Evolutionary conservation across 2,888 invertebrate species (phyloP).

Genomic region (Mongoloraphidia duomilia): DNA sequence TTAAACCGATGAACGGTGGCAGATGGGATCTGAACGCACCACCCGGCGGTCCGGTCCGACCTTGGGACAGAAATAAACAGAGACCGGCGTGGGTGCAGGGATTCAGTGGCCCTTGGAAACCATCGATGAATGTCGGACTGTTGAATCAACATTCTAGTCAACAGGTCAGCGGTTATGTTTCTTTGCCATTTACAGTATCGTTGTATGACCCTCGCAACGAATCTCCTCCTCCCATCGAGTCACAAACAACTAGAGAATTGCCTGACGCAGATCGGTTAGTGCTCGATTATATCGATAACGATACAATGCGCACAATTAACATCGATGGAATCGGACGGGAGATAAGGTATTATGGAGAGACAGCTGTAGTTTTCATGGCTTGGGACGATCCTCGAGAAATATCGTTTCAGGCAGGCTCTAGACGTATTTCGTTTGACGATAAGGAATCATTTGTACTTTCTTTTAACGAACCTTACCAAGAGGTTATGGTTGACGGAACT

Average conservation of each 20-base stretch:
- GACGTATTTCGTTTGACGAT: conserved; percentile 62
- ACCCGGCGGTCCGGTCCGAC: too few species aligned
- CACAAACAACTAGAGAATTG: conserved; percentile 22
- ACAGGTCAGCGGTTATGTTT: neutral
- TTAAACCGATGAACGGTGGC: too few species aligned
- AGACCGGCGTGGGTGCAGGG: conserved; percentile 8
- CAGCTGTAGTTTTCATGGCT: conserved; percentile 70
- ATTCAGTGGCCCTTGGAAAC: conserved; percentile 5
- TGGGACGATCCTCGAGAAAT: conserved; percentile 79
- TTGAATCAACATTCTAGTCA: too few species aligned
- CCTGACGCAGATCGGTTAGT: conserved; percentile 29
- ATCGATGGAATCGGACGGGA: conserved; percentile 71
- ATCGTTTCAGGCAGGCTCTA: conserved; percentile 65
- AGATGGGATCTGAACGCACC: too few species aligned
- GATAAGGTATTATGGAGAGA: conserved; percentile 74
- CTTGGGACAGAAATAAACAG: too few species aligned
- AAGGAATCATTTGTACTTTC: conserved; percentile 48
- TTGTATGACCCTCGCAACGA: conserved; percentile 6
- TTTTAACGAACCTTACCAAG: conserved; percentile 56
- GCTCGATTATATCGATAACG: conserved; percentile 42
- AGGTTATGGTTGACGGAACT: conserved; percentile 57
- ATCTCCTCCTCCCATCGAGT: conserved; percentile 11
- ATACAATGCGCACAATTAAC: conserved; percentile 63
- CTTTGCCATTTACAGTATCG: conserved; percentile 1
- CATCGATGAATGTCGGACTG: neutral